Percentiles rank a stretch among this genome's conserved stretches.
Conservation (phyloP, 2,888 invertebrate genomes). For the Netelia fuscicornis region DNA sequence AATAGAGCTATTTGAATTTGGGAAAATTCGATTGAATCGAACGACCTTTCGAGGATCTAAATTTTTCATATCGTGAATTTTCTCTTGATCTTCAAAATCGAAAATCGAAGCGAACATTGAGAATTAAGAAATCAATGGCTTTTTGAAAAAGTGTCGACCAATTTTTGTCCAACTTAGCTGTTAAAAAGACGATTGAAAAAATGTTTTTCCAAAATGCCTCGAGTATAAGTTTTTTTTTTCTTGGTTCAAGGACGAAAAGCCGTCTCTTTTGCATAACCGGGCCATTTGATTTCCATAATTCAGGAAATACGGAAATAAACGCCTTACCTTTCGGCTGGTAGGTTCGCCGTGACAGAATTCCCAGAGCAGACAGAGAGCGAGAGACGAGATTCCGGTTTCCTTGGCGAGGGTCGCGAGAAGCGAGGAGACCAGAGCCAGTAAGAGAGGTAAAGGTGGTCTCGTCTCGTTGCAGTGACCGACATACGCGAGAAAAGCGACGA, state of each 20-base stretch:
- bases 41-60: background rate
- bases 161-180: too few relatives aligned
- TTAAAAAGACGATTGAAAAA: too few relatives aligned
- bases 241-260: too few relatives aligned
- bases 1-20: background rate
- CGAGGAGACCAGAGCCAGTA: slow-evolving; percentile 87
- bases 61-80: background rate
- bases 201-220: too few relatives aligned
- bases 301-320: slow-evolving; percentile 3
- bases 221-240: too few relatives aligned
- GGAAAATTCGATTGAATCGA: background rate
- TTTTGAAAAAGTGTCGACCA: too few relatives aligned
- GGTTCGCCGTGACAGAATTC: slow-evolving; percentile 88
- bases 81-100: too few relatives aligned
- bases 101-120: too few relatives aligned
- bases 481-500: slow-evolving; percentile 94
- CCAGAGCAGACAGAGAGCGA: slow-evolving; percentile 95
- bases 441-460: slow-evolving; percentile 77
- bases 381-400: slow-evolving; percentile 97
- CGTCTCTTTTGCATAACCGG: background rate
- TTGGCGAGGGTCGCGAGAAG: slow-evolving; percentile 95
- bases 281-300: background rate
- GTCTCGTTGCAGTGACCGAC: slow-evolving; percentile 88
- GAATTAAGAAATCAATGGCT: too few relatives aligned
- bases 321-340: slow-evolving; percentile 79